These are phyloP conservation scores for Lathronympha strigana DNA, from an alignment of 2,888 invertebrate genomes.

Conservation along the genomic window DNA sequence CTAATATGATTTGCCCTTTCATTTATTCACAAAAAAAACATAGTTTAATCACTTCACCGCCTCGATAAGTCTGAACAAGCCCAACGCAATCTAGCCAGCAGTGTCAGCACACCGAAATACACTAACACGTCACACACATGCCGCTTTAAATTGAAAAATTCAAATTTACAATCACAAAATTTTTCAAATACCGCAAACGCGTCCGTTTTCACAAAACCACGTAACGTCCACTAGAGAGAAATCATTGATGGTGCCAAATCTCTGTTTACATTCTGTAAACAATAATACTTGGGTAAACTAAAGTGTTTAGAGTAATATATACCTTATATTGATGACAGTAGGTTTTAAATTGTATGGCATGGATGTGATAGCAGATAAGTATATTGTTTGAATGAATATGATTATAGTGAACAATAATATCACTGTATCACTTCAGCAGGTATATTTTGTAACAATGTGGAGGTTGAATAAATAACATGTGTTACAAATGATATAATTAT, in stretches of 20 bases:
- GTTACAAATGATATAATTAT: neutral
- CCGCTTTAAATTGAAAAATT: conserved; percentile 42
- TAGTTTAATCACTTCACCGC: no score
- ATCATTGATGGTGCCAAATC: conserved; percentile 47
- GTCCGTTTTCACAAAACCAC: conserved; percentile 43
- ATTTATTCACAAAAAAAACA: no score
- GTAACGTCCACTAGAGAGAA: conserved; percentile 45
- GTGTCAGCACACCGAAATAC: neutral
- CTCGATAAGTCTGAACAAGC: no score
- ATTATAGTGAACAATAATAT: conserved; percentile 6
- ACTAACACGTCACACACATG: conserved; percentile 33
- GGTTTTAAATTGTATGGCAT: conserved; percentile 22
- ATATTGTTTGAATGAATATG: conserved; percentile 7
- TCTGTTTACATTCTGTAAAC: conserved; percentile 44
- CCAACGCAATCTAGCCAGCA: conserved; percentile 12
- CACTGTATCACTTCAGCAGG: conserved; percentile 1
- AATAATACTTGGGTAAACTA: conserved; percentile 45
- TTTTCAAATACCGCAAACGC: conserved; percentile 35
- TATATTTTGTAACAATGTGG: conserved; percentile 7
- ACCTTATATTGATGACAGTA: conserved; percentile 4
- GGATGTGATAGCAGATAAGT: conserved; percentile 15
- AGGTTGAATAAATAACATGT: conserved; percentile 5
- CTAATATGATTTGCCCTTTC: no score
- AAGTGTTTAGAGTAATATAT: conserved; percentile 11
- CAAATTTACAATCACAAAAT: conserved; percentile 43